Conservation (phyloP, 1,140 invertebrate genomes). For the Drosophila kepulauana region DNA sequence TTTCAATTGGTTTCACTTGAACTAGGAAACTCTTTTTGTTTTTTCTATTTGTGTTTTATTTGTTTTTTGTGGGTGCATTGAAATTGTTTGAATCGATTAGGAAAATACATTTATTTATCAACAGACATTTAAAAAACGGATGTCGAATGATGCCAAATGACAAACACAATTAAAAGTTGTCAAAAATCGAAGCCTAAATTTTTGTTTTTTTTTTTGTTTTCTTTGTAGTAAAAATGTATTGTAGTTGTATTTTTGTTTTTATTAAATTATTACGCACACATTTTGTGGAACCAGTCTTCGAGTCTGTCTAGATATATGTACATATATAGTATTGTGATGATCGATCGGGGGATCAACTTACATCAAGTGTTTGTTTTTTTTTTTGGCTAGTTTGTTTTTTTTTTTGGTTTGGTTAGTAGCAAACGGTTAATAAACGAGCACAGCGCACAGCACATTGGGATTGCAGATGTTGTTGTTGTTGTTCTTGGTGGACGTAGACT, state of each 20-base stretch:
- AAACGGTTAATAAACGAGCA: conserved; percentile 59
- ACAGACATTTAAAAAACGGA: conserved; percentile 30
- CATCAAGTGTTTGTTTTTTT: conserved; percentile 1
- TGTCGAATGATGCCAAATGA: conserved; percentile 11
- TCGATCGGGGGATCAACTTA: conserved; percentile 19
- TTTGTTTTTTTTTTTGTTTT: conserved; percentile 20
- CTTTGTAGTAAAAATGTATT: conserved; percentile 44
- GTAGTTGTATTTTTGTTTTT: not conserved
- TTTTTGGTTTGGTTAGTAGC: conserved; percentile 1
- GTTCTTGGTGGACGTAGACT: conserved; percentile 42
- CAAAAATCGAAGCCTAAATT: conserved; percentile 42
- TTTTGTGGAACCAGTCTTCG: conserved; percentile 22
- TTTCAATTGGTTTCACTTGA: conserved; percentile 55
- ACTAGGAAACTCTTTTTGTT: conserved; percentile 52
- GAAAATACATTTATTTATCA: conserved; percentile 18
- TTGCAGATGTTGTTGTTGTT: conserved; percentile 4
- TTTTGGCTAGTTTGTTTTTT: not conserved
- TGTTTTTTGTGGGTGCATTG: conserved; percentile 24
- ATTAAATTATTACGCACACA: conserved; percentile 22
- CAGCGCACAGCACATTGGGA: conserved; percentile 42
- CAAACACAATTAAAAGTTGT: conserved; percentile 39
- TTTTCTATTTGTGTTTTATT: conserved; percentile 10
- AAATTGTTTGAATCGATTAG: conserved; percentile 42
- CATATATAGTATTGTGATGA: conserved; percentile 22
- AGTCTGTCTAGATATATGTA: conserved; percentile 24